A percentile compares a stretch with the other conserved stretches of the same genome.
Evolutionary conservation across 2,888 invertebrate genomes (phyloP).

Genomic region (Ophioninae sp.): DNA sequence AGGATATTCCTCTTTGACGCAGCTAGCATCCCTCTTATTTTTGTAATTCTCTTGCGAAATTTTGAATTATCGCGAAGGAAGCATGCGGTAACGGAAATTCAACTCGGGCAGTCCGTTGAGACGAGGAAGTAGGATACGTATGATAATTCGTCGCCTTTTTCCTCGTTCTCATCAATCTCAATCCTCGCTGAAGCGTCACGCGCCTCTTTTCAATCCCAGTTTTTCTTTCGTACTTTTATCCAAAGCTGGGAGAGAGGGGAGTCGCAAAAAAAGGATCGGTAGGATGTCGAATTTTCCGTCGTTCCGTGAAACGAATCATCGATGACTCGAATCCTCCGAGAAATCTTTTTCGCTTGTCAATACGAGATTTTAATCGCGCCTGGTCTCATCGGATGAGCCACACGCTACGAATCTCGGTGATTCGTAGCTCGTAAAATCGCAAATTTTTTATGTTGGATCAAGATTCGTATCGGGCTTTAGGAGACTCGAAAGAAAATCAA

Average conservation of each 20-base stretch:
- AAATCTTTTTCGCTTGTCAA: too few species aligned
- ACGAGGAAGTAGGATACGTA: slow-evolving; percentile 38
- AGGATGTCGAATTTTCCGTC: too few species aligned
- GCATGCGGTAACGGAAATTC: slow-evolving; percentile 39
- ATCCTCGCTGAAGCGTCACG: neutral
- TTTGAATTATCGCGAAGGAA: slow-evolving; percentile 52
- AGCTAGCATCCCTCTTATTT: neutral
- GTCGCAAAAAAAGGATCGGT: too few species aligned
- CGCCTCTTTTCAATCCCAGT: neutral
- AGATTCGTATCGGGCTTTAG: too few species aligned
- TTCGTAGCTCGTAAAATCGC: too few species aligned
- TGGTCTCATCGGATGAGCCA: too few species aligned
- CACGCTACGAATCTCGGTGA: too few species aligned
- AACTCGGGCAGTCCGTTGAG: slow-evolving; percentile 2
- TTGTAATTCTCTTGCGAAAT: slow-evolving; percentile 28
- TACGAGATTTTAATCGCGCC: too few species aligned
- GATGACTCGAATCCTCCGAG: neutral
- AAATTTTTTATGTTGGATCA: too few species aligned
- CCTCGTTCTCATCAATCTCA: slow-evolving; percentile 49
- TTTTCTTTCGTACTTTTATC: too few species aligned
- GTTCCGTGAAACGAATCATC: neutral
- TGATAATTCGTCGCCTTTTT: slow-evolving; percentile 30
- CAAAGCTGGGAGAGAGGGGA: too few species aligned
- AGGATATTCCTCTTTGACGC: neutral
- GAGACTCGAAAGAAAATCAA: too few species aligned